A percentile compares a stretch with the other conserved stretches of the same genome.
These are phyloP conservation scores for Geopemphigus sp. DNA, from an alignment of 1,140 invertebrate species.

Conservation along the genomic window DNA sequence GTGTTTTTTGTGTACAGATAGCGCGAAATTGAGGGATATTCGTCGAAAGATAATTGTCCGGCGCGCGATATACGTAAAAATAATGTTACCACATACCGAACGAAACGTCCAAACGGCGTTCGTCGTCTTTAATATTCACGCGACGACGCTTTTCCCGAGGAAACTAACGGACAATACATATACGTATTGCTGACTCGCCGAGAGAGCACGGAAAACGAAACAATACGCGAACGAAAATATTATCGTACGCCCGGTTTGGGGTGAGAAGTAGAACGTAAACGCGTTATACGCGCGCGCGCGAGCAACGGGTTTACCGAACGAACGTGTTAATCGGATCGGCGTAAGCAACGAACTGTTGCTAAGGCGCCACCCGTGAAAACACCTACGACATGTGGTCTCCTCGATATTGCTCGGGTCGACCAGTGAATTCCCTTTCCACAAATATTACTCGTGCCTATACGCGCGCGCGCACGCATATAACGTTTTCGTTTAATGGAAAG, in stretches of 20 bases:
- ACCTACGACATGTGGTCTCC: conserved; percentile 48
- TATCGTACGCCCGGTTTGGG: no score
- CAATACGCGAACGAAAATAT: background rate
- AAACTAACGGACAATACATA: background rate
- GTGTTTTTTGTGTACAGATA: no score
- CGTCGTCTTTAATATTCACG: background rate
- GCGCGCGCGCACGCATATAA: no score
- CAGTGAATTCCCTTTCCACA: conserved; percentile 38
- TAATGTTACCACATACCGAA: conserved; percentile 6
- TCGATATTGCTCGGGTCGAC: conserved; percentile 42
- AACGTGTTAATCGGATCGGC: conserved; percentile 43
- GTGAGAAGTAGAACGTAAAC: background rate
- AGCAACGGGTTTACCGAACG: conserved; percentile 33
- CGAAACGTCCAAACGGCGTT: background rate
- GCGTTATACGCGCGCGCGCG: background rate
- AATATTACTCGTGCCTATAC: background rate
- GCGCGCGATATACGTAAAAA: no score
- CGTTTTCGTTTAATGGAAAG: background rate
- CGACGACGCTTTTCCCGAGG: conserved; percentile 9
- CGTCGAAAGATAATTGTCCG: no score
- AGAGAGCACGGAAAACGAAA: background rate
- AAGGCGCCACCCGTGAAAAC: conserved; percentile 46
- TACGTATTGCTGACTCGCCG: background rate
- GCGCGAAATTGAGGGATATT: no score
- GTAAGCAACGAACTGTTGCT: conserved; percentile 41